phyloP scores from a whole-genome alignment of 2,888 invertebrate genomes.

The Acleris cristana region DNA sequence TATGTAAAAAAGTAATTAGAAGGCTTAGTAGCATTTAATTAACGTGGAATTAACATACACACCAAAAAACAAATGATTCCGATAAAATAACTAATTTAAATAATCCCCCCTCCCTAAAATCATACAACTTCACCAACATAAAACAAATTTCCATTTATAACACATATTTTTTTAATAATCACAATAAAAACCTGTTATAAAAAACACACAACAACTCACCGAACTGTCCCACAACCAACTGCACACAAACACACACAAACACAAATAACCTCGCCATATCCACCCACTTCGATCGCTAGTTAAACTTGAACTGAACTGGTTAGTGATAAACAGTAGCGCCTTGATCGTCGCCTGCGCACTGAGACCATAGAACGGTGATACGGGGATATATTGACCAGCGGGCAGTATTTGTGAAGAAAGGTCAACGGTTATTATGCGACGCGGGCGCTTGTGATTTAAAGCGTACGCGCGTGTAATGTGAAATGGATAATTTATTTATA shows the following conservation, averaged over 20 bases:
- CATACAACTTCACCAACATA: too few species aligned
- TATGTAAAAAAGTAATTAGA: too few species aligned
- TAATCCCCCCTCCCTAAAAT: too few species aligned
- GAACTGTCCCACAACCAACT: slow-evolving; percentile 59
- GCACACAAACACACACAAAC: slow-evolving; percentile 60
- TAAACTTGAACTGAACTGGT: slow-evolving; percentile 13
- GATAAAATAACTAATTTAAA: too few species aligned
- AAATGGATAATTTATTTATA: background rate
- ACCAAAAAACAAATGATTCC: too few species aligned
- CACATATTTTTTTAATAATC: too few species aligned
- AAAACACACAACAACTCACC: slow-evolving; percentile 55
- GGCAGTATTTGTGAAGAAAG: background rate
- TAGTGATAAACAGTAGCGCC: slow-evolving; percentile 9
- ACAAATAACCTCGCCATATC: slow-evolving; percentile 51
- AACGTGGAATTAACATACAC: too few species aligned
- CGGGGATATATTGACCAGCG: slow-evolving; percentile 16
- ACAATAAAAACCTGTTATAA: background rate
- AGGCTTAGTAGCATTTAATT: too few species aligned
- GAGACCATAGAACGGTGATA: background rate
- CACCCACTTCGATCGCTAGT: slow-evolving; percentile 27
- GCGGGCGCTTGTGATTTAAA: background rate
- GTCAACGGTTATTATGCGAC: background rate
- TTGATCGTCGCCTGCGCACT: background rate
- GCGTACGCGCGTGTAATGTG: background rate
- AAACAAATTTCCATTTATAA: too few species aligned